These are phyloP conservation scores for Habropoda laboriosa DNA, from an alignment of 1,140 invertebrate species.

Conservation along the genomic window DNA sequence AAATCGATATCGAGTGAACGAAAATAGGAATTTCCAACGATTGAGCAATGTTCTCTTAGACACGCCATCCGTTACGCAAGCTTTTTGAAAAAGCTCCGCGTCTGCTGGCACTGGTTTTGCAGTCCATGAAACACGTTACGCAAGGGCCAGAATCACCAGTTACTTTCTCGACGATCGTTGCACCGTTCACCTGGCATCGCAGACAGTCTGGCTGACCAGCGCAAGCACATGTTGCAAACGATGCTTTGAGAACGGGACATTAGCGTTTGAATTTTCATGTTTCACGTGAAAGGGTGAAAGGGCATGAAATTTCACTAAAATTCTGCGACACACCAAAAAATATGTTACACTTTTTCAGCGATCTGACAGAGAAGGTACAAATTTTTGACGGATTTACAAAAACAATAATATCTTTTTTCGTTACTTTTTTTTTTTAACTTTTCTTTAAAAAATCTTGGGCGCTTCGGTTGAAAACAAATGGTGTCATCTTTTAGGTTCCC, in stretches of 20 bases:
- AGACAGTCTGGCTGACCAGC: neutral
- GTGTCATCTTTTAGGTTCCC: too few species aligned
- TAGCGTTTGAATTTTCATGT: neutral
- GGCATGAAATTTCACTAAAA: neutral
- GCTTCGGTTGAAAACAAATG: too few species aligned
- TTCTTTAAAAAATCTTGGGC: too few species aligned
- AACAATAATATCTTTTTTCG: too few species aligned
- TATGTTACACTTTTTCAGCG: too few species aligned
- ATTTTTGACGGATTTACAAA: too few species aligned
- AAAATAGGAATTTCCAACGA: neutral
- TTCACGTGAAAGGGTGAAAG: too few species aligned
- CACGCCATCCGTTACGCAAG: slow-evolving; percentile 27
- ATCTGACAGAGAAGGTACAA: too few species aligned
- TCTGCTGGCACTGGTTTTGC: neutral
- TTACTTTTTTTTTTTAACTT: too few species aligned
- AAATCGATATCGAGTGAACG: neutral
- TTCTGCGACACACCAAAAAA: too few species aligned
- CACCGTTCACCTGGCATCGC: slow-evolving; percentile 40
- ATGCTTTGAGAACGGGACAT: neutral
- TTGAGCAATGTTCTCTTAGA: slow-evolving; percentile 30
- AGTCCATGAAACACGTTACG: slow-evolving; percentile 37
- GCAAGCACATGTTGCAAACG: slow-evolving; percentile 7
- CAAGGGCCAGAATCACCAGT: slow-evolving; percentile 44
- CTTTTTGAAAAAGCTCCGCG: slow-evolving; percentile 50
- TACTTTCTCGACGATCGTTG: slow-evolving; percentile 47